Conservation (phyloP, 23 tunicate species). For the Corella eumyota region DNA sequence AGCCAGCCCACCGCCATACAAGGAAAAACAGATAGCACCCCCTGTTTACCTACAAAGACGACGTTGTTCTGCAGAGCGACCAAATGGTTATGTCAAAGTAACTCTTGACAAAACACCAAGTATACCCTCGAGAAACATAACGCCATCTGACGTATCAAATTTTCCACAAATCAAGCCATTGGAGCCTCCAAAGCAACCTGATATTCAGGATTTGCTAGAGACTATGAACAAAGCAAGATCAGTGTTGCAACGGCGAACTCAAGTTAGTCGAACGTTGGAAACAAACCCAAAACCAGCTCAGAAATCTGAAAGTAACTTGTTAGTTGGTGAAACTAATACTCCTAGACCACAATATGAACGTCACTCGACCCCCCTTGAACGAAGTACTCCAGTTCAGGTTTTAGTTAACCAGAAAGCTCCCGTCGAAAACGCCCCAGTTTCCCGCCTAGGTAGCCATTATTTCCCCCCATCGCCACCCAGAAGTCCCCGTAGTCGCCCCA, state of each 20-base stretch:
- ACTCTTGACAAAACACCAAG: too few species aligned
- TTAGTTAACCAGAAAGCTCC: too few species aligned
- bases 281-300: slow-evolving; percentile 1
- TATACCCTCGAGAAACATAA: too few species aligned
- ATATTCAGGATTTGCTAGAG: slow-evolving; percentile 23
- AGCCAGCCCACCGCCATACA: background rate
- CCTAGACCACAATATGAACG: too few species aligned
- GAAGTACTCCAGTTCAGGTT: too few species aligned
- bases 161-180: background rate
- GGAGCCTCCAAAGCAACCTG: background rate
- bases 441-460: background rate
- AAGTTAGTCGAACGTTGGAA: slow-evolving; percentile 1
- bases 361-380: too few species aligned
- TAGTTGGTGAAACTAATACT: background rate
- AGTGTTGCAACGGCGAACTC: slow-evolving; percentile 20
- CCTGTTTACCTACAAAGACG: background rate
- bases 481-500: background rate
- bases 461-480: background rate
- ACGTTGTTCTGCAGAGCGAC: background rate
- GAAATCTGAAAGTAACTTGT: background rate
- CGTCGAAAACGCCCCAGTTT: too few species aligned
- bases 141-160: too few species aligned
- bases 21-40: background rate
- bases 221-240: slow-evolving; percentile 42
- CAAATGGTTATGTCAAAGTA: too few species aligned